phyloP scores from a whole-genome alignment of 2,113 vertebrate species.

The Gopherus evgoodei region DNA sequence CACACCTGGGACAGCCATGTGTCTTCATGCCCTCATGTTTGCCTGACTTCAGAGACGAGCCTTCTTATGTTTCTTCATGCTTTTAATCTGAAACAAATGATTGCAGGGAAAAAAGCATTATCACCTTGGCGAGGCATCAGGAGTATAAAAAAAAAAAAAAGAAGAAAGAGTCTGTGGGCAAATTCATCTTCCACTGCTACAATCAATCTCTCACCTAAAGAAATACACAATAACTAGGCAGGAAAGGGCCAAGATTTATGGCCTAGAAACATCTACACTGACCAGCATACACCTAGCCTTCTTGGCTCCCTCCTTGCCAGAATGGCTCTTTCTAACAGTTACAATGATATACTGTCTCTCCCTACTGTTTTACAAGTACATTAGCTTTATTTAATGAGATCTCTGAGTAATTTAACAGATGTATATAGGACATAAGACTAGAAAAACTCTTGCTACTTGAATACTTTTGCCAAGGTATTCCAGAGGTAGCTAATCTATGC shows the following conservation, averaged over 20 bases:
- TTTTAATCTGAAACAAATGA: constrained; percentile 98
- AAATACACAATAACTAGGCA: constrained; percentile 99
- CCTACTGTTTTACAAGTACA: constrained; percentile 99
- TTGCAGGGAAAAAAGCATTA: constrained; percentile 77
- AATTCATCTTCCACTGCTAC: constrained; percentile 98
- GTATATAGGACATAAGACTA: constrained; percentile 90
- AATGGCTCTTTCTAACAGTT: constrained; percentile 91
- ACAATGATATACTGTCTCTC: constrained; percentile 97
- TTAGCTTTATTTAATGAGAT: constrained; percentile 99
- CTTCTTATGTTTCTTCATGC: constrained; percentile 68
- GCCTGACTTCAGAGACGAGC: constrained; percentile 61
- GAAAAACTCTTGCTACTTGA: constrained; percentile 84
- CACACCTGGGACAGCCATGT: constrained; percentile 78
- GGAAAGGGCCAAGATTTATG: constrained; percentile 99
- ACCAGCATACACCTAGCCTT: constrained; percentile 95
- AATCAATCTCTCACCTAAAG: constrained; percentile 99
- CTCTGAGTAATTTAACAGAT: constrained; percentile 95
- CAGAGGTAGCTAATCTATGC: constrained; percentile 69
- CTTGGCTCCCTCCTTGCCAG: constrained; percentile 85
- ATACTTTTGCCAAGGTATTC: constrained; percentile 82
- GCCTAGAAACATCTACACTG: constrained; percentile 95
- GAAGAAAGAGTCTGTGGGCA: constrained; percentile 92
- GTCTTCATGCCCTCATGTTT: constrained; percentile 80
- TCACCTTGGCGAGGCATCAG: constrained; percentile 82
- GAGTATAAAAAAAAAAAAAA: constrained; percentile 72